Evolutionary conservation across 2,888 invertebrate species (phyloP), one percentile per base, ranked within the genome.

Genomic region (Caenorhabditis sp.): DNA sequence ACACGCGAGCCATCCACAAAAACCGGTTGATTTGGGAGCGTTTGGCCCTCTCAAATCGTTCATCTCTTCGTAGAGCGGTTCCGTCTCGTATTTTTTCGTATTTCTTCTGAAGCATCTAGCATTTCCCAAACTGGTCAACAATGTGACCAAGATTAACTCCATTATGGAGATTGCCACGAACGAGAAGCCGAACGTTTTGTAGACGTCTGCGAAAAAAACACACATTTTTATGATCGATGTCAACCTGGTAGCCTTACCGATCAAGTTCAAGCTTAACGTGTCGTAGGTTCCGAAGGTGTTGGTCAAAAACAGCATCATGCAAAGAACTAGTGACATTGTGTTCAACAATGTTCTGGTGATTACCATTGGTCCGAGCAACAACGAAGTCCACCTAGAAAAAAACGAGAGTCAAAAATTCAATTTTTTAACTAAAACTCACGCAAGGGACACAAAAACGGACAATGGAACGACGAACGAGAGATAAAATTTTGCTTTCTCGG

Each of bases 51-150:
- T 62, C 19, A 83, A 60, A 54, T 83, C 83, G 58, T 83, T 83
- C 72, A 83, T 60, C 49, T 83, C 83, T 57, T 83, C 83, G 58
- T 83, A 83, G 5, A 81, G 67, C 1, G 83, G 83, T 43, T 83
- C 83, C 62, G 82, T 69, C 36, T 74, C 74, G 60, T 83, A 82
- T 43, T 67, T 76, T 31, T 71, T 77, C 14, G 64, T 66, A 54
- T 67, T 27, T 17, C 55, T 64, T 12, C 60, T 62, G 1, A 66
- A 67, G 19, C 60, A 68, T 3, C 78, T 67, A 6, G 69, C 78
- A 31, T 80, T 61, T 8, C 80, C 81, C 10, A 82, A 61, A 24
- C 79, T 80, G 19, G 82, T 78, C 65, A 83, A 66, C 27, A 78
- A 66, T 10, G 77, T 80, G 21, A 83, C 78, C 1, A 78, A 26